Percentiles rank a stretch among this genome's conserved stretches.
Evolutionary conservation across 2,797 vertebrate species (phyloP).

Genomic region (Echeneis naucrates): DNA sequence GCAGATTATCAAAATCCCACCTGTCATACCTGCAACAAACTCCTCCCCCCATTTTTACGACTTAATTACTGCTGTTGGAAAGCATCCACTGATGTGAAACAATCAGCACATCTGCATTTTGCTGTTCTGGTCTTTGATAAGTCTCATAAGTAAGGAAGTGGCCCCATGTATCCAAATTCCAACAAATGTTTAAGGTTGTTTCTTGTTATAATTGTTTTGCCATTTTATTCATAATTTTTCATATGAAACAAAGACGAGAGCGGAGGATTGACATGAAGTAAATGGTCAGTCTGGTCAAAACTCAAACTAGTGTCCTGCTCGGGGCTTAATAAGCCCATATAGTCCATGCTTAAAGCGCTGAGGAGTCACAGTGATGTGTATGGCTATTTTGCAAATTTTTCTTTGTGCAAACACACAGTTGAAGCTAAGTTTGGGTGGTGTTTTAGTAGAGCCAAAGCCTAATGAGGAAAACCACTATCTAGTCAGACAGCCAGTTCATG

Average conservation of each 20-base stretch:
- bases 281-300: too few relatives aligned
- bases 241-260: too few relatives aligned
- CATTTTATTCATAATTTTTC: too few relatives aligned
- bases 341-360: too few relatives aligned
- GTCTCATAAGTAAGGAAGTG: accelerated
- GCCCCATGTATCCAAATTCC: neutral
- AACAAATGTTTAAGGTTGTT: neutral
- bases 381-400: too few relatives aligned
- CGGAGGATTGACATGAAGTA: too few relatives aligned
- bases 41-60: constrained; percentile 16
- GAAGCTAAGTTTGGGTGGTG: neutral
- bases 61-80: constrained; percentile 17
- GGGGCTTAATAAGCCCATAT: too few relatives aligned
- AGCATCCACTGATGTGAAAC: neutral
- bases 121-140: neutral
- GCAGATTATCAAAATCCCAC: constrained; percentile 49
- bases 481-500: neutral
- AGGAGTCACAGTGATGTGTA: too few relatives aligned
- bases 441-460: neutral
- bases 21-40: constrained; percentile 37
- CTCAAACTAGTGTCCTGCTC: too few relatives aligned
- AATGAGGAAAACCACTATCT: neutral
- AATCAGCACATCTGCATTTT: neutral
- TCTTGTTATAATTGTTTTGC: too few relatives aligned
- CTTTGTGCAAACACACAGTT: too few relatives aligned